phyloP scores from a whole-genome alignment of 2,113 vertebrate genomes.

The Mohoua ochrocephala region DNA sequence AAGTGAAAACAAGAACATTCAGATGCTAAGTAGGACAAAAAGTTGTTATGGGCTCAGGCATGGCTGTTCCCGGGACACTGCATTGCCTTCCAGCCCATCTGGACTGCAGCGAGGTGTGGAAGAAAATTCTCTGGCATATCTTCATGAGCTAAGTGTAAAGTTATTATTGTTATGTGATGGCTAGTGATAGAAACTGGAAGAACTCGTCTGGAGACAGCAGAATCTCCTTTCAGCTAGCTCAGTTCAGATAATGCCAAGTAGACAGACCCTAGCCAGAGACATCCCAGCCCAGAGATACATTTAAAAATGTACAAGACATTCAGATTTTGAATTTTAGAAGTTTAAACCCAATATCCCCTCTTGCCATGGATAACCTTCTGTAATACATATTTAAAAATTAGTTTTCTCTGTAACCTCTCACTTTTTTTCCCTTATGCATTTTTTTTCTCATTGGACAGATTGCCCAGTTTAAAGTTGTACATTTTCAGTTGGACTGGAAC shows the following conservation, averaged over 20 bases:
- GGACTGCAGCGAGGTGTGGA: neutral
- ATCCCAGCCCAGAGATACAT: neutral
- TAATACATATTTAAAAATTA: neutral
- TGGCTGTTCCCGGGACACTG: neutral
- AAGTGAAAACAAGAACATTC: neutral
- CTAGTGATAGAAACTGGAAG: neutral
- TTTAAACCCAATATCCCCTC: neutral
- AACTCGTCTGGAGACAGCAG: neutral
- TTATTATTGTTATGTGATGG: neutral
- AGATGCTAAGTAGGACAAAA: neutral
- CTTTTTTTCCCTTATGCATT: neutral
- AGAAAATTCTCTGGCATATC: neutral
- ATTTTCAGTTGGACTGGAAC: neutral
- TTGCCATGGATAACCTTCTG: neutral
- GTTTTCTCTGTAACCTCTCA: neutral
- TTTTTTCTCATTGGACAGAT: neutral
- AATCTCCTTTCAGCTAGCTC: constrained; percentile 2
- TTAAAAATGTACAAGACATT: neutral
- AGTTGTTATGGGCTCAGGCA: neutral
- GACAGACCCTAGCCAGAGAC: neutral
- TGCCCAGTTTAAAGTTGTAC: neutral
- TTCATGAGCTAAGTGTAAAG: constrained; percentile 19
- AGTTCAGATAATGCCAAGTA: neutral
- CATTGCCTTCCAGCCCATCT: neutral
- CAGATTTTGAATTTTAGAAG: neutral